These are phyloP conservation scores for Drosophila setosimentum DNA, from an alignment of 2,888 invertebrate genomes.

Conservation along the genomic window DNA sequence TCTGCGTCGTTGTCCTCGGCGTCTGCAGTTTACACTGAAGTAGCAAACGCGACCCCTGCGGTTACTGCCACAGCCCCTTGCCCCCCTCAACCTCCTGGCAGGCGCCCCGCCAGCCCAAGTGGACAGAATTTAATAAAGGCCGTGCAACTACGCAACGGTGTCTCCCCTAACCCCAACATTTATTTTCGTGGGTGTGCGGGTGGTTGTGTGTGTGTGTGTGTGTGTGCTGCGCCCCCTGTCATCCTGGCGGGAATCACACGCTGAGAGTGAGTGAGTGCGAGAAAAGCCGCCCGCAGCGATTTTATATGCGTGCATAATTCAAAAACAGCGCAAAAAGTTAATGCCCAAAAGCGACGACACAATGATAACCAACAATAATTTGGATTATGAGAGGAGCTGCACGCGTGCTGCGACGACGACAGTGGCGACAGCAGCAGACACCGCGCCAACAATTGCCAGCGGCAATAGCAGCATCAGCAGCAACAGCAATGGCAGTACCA, in stretches of 20 bases:
- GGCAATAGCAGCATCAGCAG: constrained; percentile 20
- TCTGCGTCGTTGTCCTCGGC: constrained; percentile 56
- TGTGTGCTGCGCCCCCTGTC: constrained; percentile 15
- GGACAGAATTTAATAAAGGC: constrained; percentile 71
- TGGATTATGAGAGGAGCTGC: constrained; percentile 82
- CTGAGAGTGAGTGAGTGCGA: constrained; percentile 62
- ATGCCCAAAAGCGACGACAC: constrained; percentile 72
- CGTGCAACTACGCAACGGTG: constrained; percentile 22
- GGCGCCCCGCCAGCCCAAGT: constrained; percentile 4
- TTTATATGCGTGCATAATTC: constrained; percentile 80
- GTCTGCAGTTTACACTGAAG: constrained; percentile 61
- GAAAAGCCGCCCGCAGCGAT: constrained; percentile 79
- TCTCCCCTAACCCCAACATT: not conserved
- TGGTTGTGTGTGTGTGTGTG: constrained; percentile 3
- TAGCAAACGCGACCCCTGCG: constrained; percentile 72
- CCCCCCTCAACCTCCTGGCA: constrained; percentile 6
- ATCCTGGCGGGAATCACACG: constrained; percentile 62
- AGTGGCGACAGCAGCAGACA: constrained; percentile 40
- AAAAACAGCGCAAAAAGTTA: constrained; percentile 79
- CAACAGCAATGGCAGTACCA: constrained; percentile 52
- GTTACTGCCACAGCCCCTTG: constrained; percentile 41
- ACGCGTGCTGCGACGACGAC: constrained; percentile 30
- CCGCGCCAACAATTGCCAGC: constrained; percentile 23
- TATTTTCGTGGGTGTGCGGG: constrained; percentile 5
- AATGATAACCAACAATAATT: constrained; percentile 85